Percentiles rank a stretch among this genome's conserved stretches.
Conservation (phyloP, 2,888 invertebrate genomes). For the Lordiphosa fenestrarum region DNA sequence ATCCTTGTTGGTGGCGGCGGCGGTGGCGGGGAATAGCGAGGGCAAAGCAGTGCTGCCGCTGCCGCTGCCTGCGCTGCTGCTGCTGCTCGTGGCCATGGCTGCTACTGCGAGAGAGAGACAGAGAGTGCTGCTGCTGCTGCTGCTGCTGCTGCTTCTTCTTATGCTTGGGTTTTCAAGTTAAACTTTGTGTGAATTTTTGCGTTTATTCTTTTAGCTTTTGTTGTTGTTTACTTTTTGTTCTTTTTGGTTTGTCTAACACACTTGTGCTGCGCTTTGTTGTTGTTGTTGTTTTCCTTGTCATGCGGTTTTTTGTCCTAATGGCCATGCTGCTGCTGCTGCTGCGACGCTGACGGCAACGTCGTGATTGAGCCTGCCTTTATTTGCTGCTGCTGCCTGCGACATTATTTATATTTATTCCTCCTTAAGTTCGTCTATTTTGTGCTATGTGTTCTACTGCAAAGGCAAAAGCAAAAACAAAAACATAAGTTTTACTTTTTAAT, state of each 20-base stretch:
- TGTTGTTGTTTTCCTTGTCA: slow-evolving; percentile 37
- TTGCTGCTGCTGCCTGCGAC: slow-evolving; percentile 24
- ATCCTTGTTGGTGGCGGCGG: slow-evolving; percentile 62
- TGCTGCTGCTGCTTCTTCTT: slow-evolving; percentile 4
- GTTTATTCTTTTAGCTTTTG: slow-evolving; percentile 19
- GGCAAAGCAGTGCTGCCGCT: slow-evolving; percentile 36
- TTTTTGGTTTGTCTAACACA: slow-evolving; percentile 16
- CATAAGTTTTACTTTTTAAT: slow-evolving; percentile 44
- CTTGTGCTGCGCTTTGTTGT: slow-evolving; percentile 33
- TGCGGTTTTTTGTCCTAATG: slow-evolving; percentile 50
- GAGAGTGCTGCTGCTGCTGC: not conserved
- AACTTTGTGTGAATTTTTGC: slow-evolving; percentile 4
- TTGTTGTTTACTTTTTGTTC: slow-evolving; percentile 33
- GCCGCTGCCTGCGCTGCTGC: slow-evolving; percentile 26
- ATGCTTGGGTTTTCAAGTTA: slow-evolving; percentile 16
- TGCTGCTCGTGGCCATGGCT: slow-evolving; percentile 39
- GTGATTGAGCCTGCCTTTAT: slow-evolving; percentile 43
- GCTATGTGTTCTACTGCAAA: slow-evolving; percentile 38
- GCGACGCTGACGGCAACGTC: slow-evolving; percentile 32
- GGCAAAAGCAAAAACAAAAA: slow-evolving; percentile 9
- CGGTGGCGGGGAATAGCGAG: slow-evolving; percentile 35
- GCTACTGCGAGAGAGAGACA: slow-evolving; percentile 13
- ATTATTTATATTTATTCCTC: slow-evolving; percentile 33
- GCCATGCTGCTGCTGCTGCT: slow-evolving; percentile 39
- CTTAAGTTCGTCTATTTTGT: slow-evolving; percentile 31